A percentile compares a stretch with the other conserved stretches of the same genome.
phyloP scores from a whole-genome alignment of 53 echinoderm and acorn worm genomes.

The Henricia sp. region DNA sequence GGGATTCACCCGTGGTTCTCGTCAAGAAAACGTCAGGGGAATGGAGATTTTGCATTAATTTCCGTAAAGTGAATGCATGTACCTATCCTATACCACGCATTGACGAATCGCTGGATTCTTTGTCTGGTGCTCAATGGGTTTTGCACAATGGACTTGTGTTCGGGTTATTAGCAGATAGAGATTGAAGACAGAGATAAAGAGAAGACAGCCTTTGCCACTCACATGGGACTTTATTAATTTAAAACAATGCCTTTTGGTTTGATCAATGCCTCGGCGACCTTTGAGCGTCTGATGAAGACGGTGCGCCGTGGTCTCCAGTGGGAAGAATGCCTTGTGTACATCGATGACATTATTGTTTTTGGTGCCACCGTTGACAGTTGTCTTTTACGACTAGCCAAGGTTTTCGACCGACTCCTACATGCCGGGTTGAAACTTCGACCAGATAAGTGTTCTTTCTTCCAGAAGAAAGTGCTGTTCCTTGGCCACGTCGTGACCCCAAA shows the following conservation, averaged over 20 bases:
- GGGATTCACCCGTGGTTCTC: background rate
- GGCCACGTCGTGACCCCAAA: constrained; percentile 62
- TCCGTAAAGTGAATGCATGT: background rate
- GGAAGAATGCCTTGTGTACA: constrained; percentile 25
- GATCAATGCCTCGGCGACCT: constrained; percentile 27
- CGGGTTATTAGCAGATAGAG: constrained; percentile 28
- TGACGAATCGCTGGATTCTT: no score
- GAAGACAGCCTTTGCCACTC: constrained; percentile 18
- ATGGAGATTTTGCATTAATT: background rate
- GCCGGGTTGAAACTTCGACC: constrained; percentile 37
- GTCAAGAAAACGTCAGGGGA: background rate
- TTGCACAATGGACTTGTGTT: constrained; percentile 12
- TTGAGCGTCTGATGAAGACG: constrained; percentile 12
- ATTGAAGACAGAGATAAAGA: constrained; percentile 22
- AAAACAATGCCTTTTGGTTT: constrained; percentile 36
- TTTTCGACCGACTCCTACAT: constrained; percentile 2
- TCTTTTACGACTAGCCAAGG: background rate
- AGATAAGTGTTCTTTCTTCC: constrained; percentile 62
- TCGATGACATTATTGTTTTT: constrained; percentile 50
- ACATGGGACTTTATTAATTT: constrained; percentile 27
- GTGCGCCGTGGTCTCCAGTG: constrained; percentile 31
- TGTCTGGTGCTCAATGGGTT: background rate
- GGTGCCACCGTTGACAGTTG: constrained; percentile 12
- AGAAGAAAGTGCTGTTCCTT: constrained; percentile 55
- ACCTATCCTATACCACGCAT: constrained; percentile 21